Evolutionary conservation across 2,113 vertebrate species (phyloP).

Genomic region (Naja naja): DNA sequence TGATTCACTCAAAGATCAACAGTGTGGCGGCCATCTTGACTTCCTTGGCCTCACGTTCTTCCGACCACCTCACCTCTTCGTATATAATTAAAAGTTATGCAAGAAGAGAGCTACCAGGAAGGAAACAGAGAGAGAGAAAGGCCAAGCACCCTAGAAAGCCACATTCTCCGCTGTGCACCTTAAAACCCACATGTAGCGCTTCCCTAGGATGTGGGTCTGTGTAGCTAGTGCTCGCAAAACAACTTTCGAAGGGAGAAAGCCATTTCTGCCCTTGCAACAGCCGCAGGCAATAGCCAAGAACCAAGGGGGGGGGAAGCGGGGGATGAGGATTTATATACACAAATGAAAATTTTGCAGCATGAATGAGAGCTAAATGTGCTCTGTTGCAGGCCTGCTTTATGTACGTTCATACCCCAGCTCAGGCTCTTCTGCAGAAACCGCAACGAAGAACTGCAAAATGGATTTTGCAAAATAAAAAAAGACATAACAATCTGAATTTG

Average conservation of each 20-base stretch:
- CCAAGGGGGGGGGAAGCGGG: too few relatives aligned
- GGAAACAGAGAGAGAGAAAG: not conserved
- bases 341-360: not conserved
- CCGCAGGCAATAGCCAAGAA: fast-evolving
- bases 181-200: not conserved
- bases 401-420: not conserved
- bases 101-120: not conserved
- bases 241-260: not conserved
- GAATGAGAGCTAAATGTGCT: not conserved
- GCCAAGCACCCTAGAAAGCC: not conserved
- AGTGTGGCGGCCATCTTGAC: too few relatives aligned
- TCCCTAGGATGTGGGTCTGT: not conserved
- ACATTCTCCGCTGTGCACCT: not conserved
- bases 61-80: too few relatives aligned
- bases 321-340: not conserved
- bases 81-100: too few relatives aligned
- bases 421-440: not conserved
- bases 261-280: not conserved
- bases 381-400: not conserved
- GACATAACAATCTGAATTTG: not conserved
- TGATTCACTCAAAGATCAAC: too few relatives aligned
- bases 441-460: not conserved
- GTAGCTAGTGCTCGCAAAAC: not conserved
- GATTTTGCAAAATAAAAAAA: not conserved
- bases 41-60: too few relatives aligned